Evolutionary conservation across 2,113 vertebrate genomes (phyloP), one percentile per base, ranked within the genome.

Genomic region (Ictidomys tridecemlineatus): DNA sequence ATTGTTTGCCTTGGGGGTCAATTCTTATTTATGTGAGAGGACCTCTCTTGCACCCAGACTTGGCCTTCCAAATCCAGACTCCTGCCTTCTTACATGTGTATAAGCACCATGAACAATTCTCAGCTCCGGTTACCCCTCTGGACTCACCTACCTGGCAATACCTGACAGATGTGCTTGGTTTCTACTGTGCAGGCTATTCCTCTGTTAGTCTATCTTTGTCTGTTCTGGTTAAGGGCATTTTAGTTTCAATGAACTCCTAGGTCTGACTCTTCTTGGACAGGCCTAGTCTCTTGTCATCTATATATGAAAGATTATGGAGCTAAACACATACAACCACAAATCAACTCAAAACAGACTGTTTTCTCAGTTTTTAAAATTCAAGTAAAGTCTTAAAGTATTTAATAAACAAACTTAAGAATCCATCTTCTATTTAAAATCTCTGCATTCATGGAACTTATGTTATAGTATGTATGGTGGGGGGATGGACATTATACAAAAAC

Each of bases 341-440:
- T 79, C 74, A 89, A 80, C 18, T 39, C 22, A 24, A 73, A 72
- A 45, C 1, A 77, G 10, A 89, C 18, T 72, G 48, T 86, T 94
- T 82, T 48, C 88, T 65, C 45, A 74, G 22, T 34, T 20, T 89
- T 79, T 69, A 51, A 89, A 94, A 93, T 91, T 56, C 83, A 89
- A 91, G 85, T 48, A 89, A 95, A 42, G 34, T 74, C 48, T 91
- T 89, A 45, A 45, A 34, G 4, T 80, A 96, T 18, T 87, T 53
- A 95, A 22, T 63, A n/a, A 73, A 77, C 84, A 48, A 89, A 67
- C 20, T 30, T 70, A 2, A 3, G 32, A 79, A 26, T 74, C 42
- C 2, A 22, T 51, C 80, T 93, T 83, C n/a, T 84, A 85, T 26
- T 84, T 3, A 48, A 94, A 63, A 42, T 95, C 16, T 93, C 42